Conservation (phyloP, 2,888 invertebrate species). For the Hydrotaea cyrtoneurina region DNA sequence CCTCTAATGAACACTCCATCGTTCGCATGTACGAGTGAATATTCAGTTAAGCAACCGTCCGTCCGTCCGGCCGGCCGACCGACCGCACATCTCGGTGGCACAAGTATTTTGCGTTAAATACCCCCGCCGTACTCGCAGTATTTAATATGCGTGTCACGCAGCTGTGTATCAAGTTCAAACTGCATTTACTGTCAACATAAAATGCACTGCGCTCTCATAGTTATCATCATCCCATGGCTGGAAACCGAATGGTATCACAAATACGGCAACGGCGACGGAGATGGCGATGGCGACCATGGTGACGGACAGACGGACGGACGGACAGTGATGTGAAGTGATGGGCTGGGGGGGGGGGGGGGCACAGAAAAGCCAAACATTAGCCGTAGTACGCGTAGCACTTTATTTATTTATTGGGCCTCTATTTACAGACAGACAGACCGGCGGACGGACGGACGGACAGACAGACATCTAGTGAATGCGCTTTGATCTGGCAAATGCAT, state of each 20-base stretch:
- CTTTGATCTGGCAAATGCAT: neutral
- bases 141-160: constrained; percentile 77
- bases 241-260: constrained; percentile 7
- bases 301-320: neutral
- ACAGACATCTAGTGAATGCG: too few species aligned
- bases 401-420: neutral
- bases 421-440: too few species aligned
- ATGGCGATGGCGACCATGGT: neutral
- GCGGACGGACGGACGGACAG: too few species aligned
- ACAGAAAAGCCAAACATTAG: neutral
- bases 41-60: constrained; percentile 9
- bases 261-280: neutral
- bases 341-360: too few species aligned
- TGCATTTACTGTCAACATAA: constrained; percentile 76
- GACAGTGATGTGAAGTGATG: too few species aligned
- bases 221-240: constrained; percentile 19
- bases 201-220: constrained; percentile 63
- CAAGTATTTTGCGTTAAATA: neutral
- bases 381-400: neutral
- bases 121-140: neutral
- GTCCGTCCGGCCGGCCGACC: neutral
- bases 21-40: too few species aligned
- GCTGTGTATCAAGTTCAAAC: constrained; percentile 77
- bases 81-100: neutral
- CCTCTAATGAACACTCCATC: neutral